phyloP scores from a whole-genome alignment of 37 sponge, comb jelly and placozoan species.

The Chondrosia reniformis region DNA sequence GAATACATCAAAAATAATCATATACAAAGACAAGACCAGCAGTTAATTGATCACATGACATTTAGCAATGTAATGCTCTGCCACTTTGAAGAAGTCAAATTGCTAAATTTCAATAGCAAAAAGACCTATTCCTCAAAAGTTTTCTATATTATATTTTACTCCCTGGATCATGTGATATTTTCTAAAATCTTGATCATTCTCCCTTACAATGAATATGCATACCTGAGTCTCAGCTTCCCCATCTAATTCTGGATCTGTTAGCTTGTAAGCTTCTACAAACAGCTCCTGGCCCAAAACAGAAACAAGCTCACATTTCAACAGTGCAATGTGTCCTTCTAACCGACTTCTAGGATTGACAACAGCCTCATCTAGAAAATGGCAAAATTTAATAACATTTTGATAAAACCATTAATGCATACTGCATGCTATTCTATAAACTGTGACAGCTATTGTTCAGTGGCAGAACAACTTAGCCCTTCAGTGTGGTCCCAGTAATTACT shows the following conservation, averaged over 20 bases:
- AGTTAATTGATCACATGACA: background rate
- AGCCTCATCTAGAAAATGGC: background rate
- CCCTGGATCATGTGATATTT: too few species aligned
- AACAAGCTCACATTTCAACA: slow-evolving; percentile 1
- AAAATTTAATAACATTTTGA: background rate
- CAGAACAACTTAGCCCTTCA: background rate
- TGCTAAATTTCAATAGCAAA: too few species aligned
- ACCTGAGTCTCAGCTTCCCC: slow-evolving; percentile 3
- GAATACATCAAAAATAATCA: background rate
- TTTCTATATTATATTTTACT: too few species aligned
- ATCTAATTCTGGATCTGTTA: background rate
- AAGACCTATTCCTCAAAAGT: too few species aligned
- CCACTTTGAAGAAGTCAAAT: too few species aligned
- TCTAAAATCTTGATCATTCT: too few species aligned
- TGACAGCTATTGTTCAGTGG: too few species aligned
- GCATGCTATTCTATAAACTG: too few species aligned
- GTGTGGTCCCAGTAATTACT: background rate
- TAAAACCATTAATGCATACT: background rate
- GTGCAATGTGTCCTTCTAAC: background rate
- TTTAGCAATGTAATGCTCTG: too few species aligned
- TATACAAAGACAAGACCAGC: background rate
- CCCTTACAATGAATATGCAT: too few species aligned
- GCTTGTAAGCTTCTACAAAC: slow-evolving; percentile 6
- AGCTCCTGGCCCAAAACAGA: slow-evolving; percentile 13
- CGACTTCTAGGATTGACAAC: background rate